A percentile compares a stretch with the other conserved stretches of the same genome.
These are phyloP conservation scores for Eretmodus cyanostictus DNA, from an alignment of 2,113 vertebrate genomes.

Conservation along the genomic window DNA sequence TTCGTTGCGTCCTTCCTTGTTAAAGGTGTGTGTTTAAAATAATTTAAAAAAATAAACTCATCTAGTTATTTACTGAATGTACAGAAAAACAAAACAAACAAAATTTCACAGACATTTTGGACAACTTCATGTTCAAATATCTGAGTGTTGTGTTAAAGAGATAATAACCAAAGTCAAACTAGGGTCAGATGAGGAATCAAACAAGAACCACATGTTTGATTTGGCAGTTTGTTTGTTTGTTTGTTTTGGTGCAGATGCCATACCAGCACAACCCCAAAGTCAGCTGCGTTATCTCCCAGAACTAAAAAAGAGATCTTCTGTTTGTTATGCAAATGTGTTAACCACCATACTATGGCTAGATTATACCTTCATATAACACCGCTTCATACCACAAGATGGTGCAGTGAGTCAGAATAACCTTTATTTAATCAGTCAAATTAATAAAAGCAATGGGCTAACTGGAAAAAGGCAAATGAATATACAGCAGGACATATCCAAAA, in stretches of 20 bases:
- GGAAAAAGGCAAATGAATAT: neutral
- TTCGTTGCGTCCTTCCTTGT: neutral
- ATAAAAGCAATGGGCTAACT: neutral
- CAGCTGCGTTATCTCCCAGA: neutral
- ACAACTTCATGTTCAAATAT: neutral
- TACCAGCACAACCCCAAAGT: rapidly evolving
- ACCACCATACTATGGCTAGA: rapidly evolving
- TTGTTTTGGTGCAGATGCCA: neutral
- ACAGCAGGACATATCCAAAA: neutral
- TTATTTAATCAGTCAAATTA: rapidly evolving
- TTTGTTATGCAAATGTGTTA: neutral
- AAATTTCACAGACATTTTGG: rapidly evolving
- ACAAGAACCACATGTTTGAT: rapidly evolving
- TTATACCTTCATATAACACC: neutral
- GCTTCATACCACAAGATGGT: neutral
- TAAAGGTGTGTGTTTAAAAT: neutral
- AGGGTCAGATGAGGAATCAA: neutral
- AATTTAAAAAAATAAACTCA: rapidly evolving
- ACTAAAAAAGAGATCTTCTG: neutral
- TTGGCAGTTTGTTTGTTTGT: neutral
- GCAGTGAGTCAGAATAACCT: neutral
- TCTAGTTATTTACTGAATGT: neutral
- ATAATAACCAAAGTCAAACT: neutral
- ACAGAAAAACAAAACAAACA: neutral
- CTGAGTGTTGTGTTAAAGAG: neutral